These are phyloP conservation scores for Drosophila multiciliata DNA, from an alignment of 2,888 invertebrate species.

Conservation along the genomic window DNA sequence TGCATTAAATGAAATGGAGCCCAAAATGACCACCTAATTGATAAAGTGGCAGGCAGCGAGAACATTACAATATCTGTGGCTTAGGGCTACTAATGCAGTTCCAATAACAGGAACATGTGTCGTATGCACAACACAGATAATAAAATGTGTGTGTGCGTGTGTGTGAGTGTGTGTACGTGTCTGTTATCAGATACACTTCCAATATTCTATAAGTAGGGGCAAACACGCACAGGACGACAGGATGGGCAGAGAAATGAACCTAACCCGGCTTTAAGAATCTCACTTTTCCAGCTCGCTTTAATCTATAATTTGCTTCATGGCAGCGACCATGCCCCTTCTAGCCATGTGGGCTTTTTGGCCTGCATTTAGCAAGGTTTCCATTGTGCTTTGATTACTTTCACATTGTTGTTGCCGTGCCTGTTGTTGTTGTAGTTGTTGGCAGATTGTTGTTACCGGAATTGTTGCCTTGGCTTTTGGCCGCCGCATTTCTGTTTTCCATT, in stretches of 20 bases:
- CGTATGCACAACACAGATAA: conserved; percentile 49
- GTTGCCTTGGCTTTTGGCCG: conserved; percentile 57
- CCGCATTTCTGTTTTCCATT: conserved; percentile 68
- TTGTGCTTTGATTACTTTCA: conserved; percentile 68
- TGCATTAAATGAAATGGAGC: conserved; percentile 40
- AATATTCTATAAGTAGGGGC: conserved; percentile 38
- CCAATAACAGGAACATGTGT: conserved; percentile 27
- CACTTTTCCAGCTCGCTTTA: conserved; percentile 35
- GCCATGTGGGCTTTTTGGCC: conserved; percentile 16
- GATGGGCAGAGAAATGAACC: not conserved
- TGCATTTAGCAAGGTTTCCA: conserved; percentile 60
- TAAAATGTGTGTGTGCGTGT: conserved; percentile 13
- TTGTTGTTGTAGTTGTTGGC: conserved; percentile 39
- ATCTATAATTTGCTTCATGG: conserved; percentile 49
- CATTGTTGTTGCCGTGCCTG: conserved; percentile 37
- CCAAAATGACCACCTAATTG: conserved; percentile 49
- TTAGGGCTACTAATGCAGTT: conserved; percentile 64
- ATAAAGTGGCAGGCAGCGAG: conserved; percentile 40
- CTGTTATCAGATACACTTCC: conserved; percentile 48
- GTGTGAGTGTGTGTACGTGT: conserved; percentile 12
- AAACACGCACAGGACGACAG: not conserved
- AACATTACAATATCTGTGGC: conserved; percentile 57
- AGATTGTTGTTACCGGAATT: conserved; percentile 40
- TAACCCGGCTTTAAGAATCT: conserved; percentile 9
- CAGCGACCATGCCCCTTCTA: conserved; percentile 9